phyloP scores from a whole-genome alignment of 2,888 invertebrate genomes.

The Xylocampa areola region DNA sequence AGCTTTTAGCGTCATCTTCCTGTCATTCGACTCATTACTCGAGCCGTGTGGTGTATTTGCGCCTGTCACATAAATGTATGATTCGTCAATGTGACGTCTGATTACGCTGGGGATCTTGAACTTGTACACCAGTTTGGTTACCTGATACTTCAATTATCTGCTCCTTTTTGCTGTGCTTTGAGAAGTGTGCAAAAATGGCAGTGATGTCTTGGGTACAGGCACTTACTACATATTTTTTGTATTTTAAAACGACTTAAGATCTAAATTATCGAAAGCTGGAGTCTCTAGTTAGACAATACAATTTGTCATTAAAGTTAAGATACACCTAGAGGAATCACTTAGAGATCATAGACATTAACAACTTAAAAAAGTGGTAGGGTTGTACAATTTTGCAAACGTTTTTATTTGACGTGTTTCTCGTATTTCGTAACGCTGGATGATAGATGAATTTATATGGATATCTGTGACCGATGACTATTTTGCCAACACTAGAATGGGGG shows the following conservation, averaged over 20 bases:
- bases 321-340: no score
- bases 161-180: not conserved
- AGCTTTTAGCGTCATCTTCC: slow-evolving; percentile 85
- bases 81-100: slow-evolving; percentile 74
- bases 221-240: no score
- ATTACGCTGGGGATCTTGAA: slow-evolving; percentile 72
- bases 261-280: no score
- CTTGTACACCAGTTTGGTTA: slow-evolving; percentile 25
- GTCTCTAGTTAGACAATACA: no score
- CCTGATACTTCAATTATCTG: slow-evolving; percentile 10
- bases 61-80: slow-evolving; percentile 66
- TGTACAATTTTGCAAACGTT: no score
- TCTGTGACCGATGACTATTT: slow-evolving; percentile 19
- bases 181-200: not conserved
- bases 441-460: not conserved
- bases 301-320: no score
- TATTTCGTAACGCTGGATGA: not conserved
- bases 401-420: not conserved
- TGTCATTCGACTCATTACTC: slow-evolving; percentile 78
- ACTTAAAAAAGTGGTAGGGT: no score
- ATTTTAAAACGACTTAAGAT: no score
- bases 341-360: no score
- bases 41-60: slow-evolving; percentile 66
- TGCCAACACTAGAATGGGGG: slow-evolving; percentile 56
- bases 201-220: no score